Conservation (phyloP, 2,888 invertebrate genomes). For the Drosophila hawaiiensis region DNA sequence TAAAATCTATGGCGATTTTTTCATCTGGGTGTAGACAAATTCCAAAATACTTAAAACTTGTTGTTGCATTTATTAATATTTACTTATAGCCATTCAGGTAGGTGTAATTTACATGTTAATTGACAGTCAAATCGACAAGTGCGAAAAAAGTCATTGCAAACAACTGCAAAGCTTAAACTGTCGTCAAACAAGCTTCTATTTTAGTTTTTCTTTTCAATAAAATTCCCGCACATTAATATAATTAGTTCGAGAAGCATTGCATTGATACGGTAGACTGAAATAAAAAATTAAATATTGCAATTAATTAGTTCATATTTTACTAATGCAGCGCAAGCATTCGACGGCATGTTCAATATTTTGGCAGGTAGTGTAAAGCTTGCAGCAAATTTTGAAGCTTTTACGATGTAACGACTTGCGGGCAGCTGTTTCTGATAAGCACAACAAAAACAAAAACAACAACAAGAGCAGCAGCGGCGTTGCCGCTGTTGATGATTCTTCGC, state of each 20-base stretch:
- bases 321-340: not conserved
- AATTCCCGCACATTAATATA: not conserved
- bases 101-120: not conserved
- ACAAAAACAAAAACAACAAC: slow-evolving; percentile 14
- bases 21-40: no score
- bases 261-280: not conserved
- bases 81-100: no score
- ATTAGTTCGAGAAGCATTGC: not conserved
- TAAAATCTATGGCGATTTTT: no score
- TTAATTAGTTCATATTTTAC: not conserved
- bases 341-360: not conserved
- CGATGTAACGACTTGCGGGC: slow-evolving; percentile 30
- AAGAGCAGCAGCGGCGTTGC: slow-evolving; percentile 8
- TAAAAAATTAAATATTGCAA: not conserved
- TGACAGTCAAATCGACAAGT: not conserved
- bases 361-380: slow-evolving; percentile 47
- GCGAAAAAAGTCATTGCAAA: not conserved
- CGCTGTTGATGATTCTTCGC: slow-evolving; percentile 28
- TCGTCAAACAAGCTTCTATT: not conserved
- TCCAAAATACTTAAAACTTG: no score
- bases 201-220: not conserved
- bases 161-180: not conserved
- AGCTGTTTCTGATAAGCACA: slow-evolving; percentile 69
- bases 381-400: slow-evolving; percentile 22
- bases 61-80: no score